A percentile compares a stretch with the other conserved stretches of the same genome.
Conservation (phyloP, 2,797 vertebrate genomes). For the Esox lucius region DNA sequence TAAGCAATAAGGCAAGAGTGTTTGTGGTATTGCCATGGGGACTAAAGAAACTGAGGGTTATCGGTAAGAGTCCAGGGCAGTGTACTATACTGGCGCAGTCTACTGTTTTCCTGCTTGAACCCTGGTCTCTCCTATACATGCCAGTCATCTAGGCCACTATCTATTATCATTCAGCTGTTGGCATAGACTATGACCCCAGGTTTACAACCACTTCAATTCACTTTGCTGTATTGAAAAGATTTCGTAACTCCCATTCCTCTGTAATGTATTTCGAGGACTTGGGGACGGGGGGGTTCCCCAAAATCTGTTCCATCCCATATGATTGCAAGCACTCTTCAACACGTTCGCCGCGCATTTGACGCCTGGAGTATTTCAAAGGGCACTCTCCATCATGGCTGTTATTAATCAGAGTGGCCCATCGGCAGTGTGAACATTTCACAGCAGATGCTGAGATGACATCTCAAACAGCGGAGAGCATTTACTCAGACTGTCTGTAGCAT, state of each 20-base stretch:
- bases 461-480: slow-evolving; percentile 46
- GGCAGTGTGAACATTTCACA: slow-evolving; percentile 50
- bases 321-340: slow-evolving; percentile 61
- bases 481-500: slow-evolving; percentile 41
- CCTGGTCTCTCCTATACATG: too few relatives aligned
- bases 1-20: too few relatives aligned
- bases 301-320: slow-evolving; percentile 54
- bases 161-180: slow-evolving; percentile 70
- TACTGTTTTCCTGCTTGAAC: too few relatives aligned
- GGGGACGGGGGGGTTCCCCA: slow-evolving; percentile 20
- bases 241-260: slow-evolving; percentile 59
- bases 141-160: slow-evolving; percentile 54
- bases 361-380: slow-evolving; percentile 59
- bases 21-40: too few relatives aligned
- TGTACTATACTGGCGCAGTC: background rate
- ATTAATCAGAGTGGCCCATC: slow-evolving; percentile 63
- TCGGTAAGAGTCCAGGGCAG: slow-evolving; percentile 57
- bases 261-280: slow-evolving; percentile 67
- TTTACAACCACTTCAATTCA: slow-evolving; percentile 72
- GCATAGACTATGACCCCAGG: slow-evolving; percentile 63
- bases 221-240: slow-evolving; percentile 67
- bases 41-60: slow-evolving; percentile 29
- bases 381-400: slow-evolving; percentile 45
- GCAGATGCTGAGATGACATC: slow-evolving; percentile 40
- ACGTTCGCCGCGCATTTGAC: slow-evolving; percentile 53